Evolutionary conservation across 2,888 invertebrate species (phyloP).

Genomic region (Xanthorhoe spadicearia): DNA sequence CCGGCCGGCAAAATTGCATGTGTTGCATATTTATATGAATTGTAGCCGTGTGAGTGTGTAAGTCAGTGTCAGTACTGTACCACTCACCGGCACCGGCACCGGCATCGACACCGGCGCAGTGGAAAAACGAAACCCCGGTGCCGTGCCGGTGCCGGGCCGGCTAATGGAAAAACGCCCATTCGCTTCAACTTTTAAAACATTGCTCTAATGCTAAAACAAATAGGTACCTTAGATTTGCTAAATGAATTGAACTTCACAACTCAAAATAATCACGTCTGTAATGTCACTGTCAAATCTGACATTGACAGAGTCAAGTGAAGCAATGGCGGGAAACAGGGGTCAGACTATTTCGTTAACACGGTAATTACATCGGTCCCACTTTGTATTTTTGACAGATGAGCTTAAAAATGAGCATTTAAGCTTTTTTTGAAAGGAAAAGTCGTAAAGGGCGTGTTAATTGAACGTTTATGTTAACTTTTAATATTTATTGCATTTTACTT

Average conservation of each 20-base stretch:
- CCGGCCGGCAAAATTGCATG: too few relatives aligned
- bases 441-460: neutral
- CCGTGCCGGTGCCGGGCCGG: too few relatives aligned
- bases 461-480: neutral
- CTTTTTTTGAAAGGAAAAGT: neutral
- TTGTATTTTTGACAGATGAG: constrained; percentile 34
- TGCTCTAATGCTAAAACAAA: too few relatives aligned
- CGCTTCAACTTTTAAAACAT: too few relatives aligned
- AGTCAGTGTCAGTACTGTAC: too few relatives aligned
- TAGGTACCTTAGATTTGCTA: too few relatives aligned
- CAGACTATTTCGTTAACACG: constrained; percentile 30
- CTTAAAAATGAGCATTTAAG: constrained; percentile 3
- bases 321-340: constrained; percentile 30
- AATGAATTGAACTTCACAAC: constrained; percentile 15
- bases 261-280: constrained; percentile 29
- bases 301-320: constrained; percentile 37
- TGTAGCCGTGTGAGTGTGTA: too few relatives aligned
- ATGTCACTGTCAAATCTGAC: constrained; percentile 43
- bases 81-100: too few relatives aligned
- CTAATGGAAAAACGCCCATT: too few relatives aligned
- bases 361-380: constrained; percentile 37
- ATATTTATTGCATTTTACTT: neutral
- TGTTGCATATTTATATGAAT: too few relatives aligned
- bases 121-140: too few relatives aligned
- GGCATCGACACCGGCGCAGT: too few relatives aligned